Conservation (phyloP, 2,888 invertebrate species). For the Cheilosia urbana region DNA sequence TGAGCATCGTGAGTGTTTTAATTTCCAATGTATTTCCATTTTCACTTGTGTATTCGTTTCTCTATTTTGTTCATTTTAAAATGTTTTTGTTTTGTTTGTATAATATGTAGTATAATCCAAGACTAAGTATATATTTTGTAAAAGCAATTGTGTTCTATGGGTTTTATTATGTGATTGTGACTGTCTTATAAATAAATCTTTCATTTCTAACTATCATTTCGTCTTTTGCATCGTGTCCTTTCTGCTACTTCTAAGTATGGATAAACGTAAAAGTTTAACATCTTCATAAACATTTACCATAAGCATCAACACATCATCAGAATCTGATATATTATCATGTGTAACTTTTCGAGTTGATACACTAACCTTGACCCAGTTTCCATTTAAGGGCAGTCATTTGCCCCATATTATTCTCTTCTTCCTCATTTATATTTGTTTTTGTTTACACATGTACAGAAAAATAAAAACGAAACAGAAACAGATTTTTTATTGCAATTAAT, state of each 20-base stretch:
- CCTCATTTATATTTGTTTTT: conserved; percentile 25
- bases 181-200: conserved; percentile 17
- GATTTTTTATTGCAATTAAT: conserved; percentile 47
- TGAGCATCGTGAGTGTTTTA: conserved; percentile 83
- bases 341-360: conserved; percentile 45
- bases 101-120: conserved; percentile 1
- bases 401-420: conserved; percentile 23
- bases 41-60: conserved; percentile 35
- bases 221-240: conserved; percentile 36
- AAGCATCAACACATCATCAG: conserved; percentile 2
- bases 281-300: conserved; percentile 4
- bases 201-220: conserved; percentile 9
- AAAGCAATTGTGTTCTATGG: background rate
- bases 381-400: conserved; percentile 24
- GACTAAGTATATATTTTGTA: conserved; percentile 12
- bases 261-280: conserved; percentile 27
- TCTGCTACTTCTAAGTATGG: background rate
- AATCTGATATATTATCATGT: background rate
- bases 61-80: conserved; percentile 21
- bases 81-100: background rate
- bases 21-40: conserved; percentile 53
- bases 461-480: conserved; percentile 21
- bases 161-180: conserved; percentile 29
- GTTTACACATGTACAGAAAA: conserved; percentile 10
- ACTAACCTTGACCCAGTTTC: conserved; percentile 66